Base-by-base conservation (phyloP, 2,797 vertebrate species). In the Natrix natrix region DNA sequence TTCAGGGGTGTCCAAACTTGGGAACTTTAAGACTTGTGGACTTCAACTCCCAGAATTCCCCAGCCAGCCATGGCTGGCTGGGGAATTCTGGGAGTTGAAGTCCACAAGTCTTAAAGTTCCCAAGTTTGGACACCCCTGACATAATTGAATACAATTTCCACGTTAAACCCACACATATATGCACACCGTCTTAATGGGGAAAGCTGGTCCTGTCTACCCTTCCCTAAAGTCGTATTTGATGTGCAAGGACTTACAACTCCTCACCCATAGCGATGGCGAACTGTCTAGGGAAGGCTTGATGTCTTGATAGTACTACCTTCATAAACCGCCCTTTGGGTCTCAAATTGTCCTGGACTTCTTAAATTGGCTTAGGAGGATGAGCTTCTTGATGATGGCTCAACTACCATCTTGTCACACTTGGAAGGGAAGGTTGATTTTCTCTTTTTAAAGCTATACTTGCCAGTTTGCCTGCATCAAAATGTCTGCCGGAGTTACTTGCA, bases 321-420 rank as follows among this genome's bases (percentile, higher is more conserved):
- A 56, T 60, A 83, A 60, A 83, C 16, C 8, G 8, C 13, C 26
- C 24, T 16, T 88, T 61, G 69, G 43, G 16, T 61, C 43, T 93
- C 57, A 32, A 12, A 69, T 7, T 10, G 7, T n/a, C 43, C 52
- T 78, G 37, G 63, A 22, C 8, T 89, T 86, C 74, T 86, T 32
- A 66, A 7, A 17, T 74, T 17, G 3, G 48, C 56, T 4, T 32
- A 87, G 12, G 22, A 54, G 13, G 56, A 57, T 74, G 69, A 37
- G 20, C 63, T 74, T 54, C 37, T 78, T 90, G 55, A 3, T 93
- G 63, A 87, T 95, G 96, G 96, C 96, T 94, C 96, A 96, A 96
- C 95, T 95, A 95, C 88, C 97, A 95, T 97, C 96, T 96, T 95
- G 97, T 95, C 96, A 92, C 24, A 61, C 94, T 95, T 93, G 93